phyloP scores from a whole-genome alignment of 1,140 invertebrate species.

The Pantala flavescens region DNA sequence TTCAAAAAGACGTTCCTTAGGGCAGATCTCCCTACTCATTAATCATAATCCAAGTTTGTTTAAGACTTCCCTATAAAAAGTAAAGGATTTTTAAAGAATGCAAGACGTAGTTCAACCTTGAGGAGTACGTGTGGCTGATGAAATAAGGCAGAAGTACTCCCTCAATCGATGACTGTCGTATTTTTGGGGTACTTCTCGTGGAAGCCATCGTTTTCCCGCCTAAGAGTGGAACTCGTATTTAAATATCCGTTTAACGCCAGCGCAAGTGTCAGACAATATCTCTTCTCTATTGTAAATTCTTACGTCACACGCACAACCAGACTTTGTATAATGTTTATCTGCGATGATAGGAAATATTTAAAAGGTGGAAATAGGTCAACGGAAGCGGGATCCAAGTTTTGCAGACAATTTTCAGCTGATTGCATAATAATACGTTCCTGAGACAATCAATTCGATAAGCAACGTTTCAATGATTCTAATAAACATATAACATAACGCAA shows the following conservation, averaged over 20 bases:
- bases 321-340: no score
- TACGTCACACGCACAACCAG: neutral
- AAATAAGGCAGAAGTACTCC: neutral
- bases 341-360: no score
- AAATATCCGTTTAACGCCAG: neutral
- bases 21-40: no score
- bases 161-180: neutral
- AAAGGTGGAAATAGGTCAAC: no score
- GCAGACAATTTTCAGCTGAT: no score
- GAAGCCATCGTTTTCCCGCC: neutral
- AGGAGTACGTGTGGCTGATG: neutral
- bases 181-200: neutral
- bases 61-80: neutral
- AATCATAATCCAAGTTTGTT: no score
- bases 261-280: conserved; percentile 5
- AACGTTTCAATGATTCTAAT: no score
- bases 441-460: no score
- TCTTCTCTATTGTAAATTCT: neutral
- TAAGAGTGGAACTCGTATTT: neutral
- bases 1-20: no score
- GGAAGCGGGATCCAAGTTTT: no score
- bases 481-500: no score
- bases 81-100: neutral
- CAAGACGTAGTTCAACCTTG: neutral
- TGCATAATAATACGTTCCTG: no score